Conservation (phyloP, 2,797 vertebrate species). For the Helarctos malayanus region DNA sequence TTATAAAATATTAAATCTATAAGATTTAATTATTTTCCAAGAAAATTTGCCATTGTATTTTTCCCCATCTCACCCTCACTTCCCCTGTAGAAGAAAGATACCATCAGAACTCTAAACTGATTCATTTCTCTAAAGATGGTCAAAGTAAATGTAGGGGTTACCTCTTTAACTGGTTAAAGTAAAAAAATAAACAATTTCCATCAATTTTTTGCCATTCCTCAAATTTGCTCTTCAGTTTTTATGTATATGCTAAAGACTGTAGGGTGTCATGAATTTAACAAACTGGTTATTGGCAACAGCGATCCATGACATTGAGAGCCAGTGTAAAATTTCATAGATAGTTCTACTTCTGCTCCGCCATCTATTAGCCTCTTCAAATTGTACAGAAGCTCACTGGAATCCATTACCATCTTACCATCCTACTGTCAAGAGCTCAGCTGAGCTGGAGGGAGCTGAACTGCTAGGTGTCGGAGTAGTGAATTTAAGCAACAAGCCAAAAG, state of each 20-base stretch:
- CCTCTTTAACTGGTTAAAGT: not conserved
- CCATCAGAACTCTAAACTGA: not conserved
- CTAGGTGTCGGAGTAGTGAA: not conserved
- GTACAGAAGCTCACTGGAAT: not conserved
- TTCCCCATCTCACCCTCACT: not conserved
- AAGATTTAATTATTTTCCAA: not conserved
- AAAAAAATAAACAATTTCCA: not conserved
- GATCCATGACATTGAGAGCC: not conserved
- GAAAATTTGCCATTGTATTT: not conserved
- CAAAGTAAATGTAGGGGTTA: not conserved
- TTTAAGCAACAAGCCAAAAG: not conserved
- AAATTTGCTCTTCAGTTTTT: not conserved
- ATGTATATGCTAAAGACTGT: not conserved
- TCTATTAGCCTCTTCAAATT: not conserved
- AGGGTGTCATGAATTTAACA: not conserved
- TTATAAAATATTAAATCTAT: not conserved
- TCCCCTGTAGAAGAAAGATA: not conserved
- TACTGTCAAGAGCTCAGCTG: not conserved
- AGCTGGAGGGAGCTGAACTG: not conserved
- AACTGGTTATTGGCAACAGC: not conserved
- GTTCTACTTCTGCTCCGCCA: not conserved
- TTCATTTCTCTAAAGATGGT: not conserved
- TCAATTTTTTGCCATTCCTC: not conserved
- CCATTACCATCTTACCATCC: not conserved
- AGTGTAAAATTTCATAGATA: not conserved